These are phyloP conservation scores for Heliconius cydno DNA, from an alignment of 2,888 invertebrate species.

Conservation along the genomic window DNA sequence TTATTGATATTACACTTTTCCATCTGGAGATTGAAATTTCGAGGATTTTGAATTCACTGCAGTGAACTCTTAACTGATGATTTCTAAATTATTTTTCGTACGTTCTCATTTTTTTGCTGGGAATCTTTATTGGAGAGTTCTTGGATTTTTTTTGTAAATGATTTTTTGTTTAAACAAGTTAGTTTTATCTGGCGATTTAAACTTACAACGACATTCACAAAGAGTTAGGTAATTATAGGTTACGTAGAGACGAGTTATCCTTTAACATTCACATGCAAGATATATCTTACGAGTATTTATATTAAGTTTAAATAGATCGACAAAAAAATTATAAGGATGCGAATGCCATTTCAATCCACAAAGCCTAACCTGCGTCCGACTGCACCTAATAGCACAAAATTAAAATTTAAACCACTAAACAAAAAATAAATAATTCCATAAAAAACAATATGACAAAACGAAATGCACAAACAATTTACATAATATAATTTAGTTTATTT, in stretches of 20 bases:
- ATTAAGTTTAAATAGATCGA: background rate
- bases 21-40: conserved; percentile 45
- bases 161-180: too few relatives aligned
- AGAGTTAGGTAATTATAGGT: too few relatives aligned
- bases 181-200: too few relatives aligned
- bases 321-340: too few relatives aligned
- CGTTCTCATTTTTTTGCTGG: background rate
- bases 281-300: too few relatives aligned
- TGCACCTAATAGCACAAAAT: background rate
- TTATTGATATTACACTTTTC: conserved; percentile 67
- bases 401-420: background rate
- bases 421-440: background rate
- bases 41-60: conserved; percentile 17
- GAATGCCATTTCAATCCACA: background rate
- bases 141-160: background rate
- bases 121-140: background rate
- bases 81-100: conserved; percentile 3
- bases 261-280: too few relatives aligned
- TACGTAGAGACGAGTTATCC: too few relatives aligned
- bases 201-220: too few relatives aligned
- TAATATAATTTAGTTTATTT: conserved; percentile 32
- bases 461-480: conserved; percentile 23
- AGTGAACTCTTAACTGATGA: conserved; percentile 22
- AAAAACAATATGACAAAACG: background rate
- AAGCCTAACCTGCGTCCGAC: too few relatives aligned